Conservation (phyloP, 2,888 invertebrate genomes). For the Horisme vitalbata region DNA sequence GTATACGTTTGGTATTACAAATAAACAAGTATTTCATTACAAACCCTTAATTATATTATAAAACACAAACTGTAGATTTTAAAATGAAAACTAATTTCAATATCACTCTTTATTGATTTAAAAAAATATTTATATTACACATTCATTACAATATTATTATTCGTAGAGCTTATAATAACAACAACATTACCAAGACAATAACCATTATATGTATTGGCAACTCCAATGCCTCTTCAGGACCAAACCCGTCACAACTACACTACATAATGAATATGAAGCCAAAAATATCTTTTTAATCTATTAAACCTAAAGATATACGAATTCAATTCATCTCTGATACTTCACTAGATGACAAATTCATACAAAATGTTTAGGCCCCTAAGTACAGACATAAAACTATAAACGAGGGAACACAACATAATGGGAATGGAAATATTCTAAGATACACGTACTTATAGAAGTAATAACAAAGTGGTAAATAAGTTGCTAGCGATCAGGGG, state of each 20-base stretch:
- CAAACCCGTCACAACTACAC: constrained; percentile 41
- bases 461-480: constrained; percentile 51
- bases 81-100: constrained; percentile 54
- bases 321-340: constrained; percentile 55
- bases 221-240: constrained; percentile 30
- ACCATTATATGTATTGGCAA: constrained; percentile 55
- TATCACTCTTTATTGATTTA: constrained; percentile 83
- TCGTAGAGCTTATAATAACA: constrained; percentile 73
- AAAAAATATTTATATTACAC: constrained; percentile 82
- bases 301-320: constrained; percentile 57
- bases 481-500: constrained; percentile 38
- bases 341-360: constrained; percentile 52
- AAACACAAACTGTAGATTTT: neutral
- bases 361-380: constrained; percentile 66
- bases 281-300: constrained; percentile 68
- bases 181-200: constrained; percentile 64
- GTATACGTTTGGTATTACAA: constrained; percentile 39
- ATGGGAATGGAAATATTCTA: constrained; percentile 49
- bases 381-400: constrained; percentile 64
- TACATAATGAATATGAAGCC: constrained; percentile 65
- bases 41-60: neutral
- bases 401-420: constrained; percentile 54
- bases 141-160: constrained; percentile 63
- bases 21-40: constrained; percentile 22
- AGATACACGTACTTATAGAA: constrained; percentile 48